Evolutionary conservation across 2,888 invertebrate species (phyloP).

Genomic region (Ptychoptera albimana): DNA sequence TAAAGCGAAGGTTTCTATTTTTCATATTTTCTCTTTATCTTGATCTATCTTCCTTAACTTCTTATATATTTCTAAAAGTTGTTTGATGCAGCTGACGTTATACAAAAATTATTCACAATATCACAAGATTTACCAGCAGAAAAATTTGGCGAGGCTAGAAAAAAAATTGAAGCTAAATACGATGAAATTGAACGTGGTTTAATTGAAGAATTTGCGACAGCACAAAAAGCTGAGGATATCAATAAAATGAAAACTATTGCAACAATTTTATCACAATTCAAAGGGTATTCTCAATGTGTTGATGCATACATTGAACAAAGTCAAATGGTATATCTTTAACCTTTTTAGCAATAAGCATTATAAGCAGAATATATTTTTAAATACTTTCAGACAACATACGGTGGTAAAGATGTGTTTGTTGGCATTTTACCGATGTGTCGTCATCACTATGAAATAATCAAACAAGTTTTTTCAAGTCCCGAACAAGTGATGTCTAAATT

Average conservation of each 20-base stretch:
- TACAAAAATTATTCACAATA: conserved; percentile 89
- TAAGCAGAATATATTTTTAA: conserved; percentile 7
- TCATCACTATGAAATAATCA: conserved; percentile 67
- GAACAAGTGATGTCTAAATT: conserved; percentile 97
- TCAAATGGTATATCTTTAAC: conserved; percentile 54
- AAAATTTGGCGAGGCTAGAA: conserved; percentile 70
- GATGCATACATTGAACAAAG: conserved; percentile 95
- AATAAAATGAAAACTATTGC: conserved; percentile 88
- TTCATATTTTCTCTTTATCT: too few species aligned
- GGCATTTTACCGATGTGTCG: conserved; percentile 81
- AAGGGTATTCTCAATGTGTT: conserved; percentile 90
- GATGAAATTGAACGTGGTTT: conserved; percentile 77
- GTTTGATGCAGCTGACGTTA: conserved; percentile 91
- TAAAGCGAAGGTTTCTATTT: conserved; percentile 38
- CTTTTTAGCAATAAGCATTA: neutral
- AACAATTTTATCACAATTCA: conserved; percentile 82
- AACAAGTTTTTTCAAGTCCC: conserved; percentile 85
- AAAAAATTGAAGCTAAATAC: conserved; percentile 76
- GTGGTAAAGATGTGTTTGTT: conserved; percentile 78
- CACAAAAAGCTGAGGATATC: conserved; percentile 72
- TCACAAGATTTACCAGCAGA: conserved; percentile 85
- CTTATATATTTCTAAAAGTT: conserved; percentile 24
- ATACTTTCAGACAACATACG: conserved; percentile 55
- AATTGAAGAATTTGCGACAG: conserved; percentile 86
- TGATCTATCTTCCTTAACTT: neutral